Evolutionary conservation across 2,113 vertebrate species (phyloP), one percentile per base, ranked within the genome.

Genomic region (Sturnira hondurensis): DNA sequence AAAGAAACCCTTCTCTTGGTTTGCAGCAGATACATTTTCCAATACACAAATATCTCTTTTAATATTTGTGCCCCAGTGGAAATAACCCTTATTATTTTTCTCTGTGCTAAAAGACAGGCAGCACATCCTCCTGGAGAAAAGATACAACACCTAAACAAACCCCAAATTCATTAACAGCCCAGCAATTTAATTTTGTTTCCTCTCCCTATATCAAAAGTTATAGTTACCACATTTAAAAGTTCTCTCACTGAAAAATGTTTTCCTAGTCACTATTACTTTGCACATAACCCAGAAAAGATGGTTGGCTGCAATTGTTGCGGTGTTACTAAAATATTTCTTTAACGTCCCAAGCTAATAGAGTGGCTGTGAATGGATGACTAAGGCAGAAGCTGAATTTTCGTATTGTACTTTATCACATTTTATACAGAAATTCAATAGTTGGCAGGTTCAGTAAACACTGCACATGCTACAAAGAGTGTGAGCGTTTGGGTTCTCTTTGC

Each of bases 261-360:
- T 98, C 91, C 92, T 84, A 95, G 87, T 95, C 92, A 95, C 93
- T 97, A 85, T 96, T 97, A 97, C n/a, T 95, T 97, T 97, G 97
- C 90, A 91, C 50, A 89, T 94, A 98, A 54, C 63, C 70, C 68
- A 24, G 91, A 98, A 97, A 95, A 97, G 91, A 89, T 93, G 63
- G 89, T 90, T 98, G 97, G 93, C 96, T 97, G 84, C 74, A 85
- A 61, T 96, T 96, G 94, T 97, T 95, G 89, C 17, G 19, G 93
- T 73, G 87, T 96, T 97, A 94, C 61, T 96, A 81, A 73, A 84
- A 77, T 93, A 96, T 97, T 98, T 98, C 94, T 81, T 97, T 97
- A 98, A 95, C 22, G 28, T 91, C 89, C 87, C 95, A 58, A 78
- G 86, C 80, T 97, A 97, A 97, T 92, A 94, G 38, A 68, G 24